Conservation (phyloP, 2,888 invertebrate genomes). For the Galerucella nymphaeae region DNA sequence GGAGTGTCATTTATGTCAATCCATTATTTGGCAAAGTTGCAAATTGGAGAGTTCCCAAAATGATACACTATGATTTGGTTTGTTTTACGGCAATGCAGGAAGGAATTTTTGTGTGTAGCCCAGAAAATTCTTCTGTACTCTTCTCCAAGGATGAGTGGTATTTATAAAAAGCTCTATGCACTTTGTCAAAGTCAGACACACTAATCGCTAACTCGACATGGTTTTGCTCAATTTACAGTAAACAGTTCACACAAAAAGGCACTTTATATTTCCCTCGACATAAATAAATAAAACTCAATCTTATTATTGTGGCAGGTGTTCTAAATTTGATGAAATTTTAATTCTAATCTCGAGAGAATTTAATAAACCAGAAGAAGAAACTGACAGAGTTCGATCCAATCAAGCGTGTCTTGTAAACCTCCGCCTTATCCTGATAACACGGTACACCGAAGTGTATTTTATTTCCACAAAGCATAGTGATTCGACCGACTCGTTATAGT, state of each 20-base stretch:
- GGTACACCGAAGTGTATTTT: background rate
- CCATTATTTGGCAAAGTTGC: too few relatives aligned
- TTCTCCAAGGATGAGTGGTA: too few relatives aligned
- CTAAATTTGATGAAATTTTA: background rate
- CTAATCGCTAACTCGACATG: too few relatives aligned
- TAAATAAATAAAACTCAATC: background rate
- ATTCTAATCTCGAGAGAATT: background rate
- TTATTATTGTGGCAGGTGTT: background rate
- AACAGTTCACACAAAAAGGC: too few relatives aligned
- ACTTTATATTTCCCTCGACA: background rate
- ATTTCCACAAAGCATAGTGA: background rate
- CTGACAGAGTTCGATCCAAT: constrained; percentile 16
- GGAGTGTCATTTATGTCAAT: too few relatives aligned
- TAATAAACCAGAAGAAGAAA: constrained; percentile 5
- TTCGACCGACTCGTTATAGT: background rate
- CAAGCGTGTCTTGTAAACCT: constrained; percentile 13
- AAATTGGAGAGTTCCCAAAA: background rate
- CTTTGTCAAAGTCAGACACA: too few relatives aligned
- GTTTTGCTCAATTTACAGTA: too few relatives aligned
- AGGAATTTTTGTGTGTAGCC: background rate
- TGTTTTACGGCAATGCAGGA: background rate
- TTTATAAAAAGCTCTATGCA: too few relatives aligned
- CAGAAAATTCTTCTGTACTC: background rate
- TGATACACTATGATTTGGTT: background rate
- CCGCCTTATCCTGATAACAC: background rate